Percentiles rank a stretch among this genome's conserved stretches.
Evolutionary conservation across 2,888 invertebrate genomes (phyloP).

Genomic region (Lampropteryx suffumata): DNA sequence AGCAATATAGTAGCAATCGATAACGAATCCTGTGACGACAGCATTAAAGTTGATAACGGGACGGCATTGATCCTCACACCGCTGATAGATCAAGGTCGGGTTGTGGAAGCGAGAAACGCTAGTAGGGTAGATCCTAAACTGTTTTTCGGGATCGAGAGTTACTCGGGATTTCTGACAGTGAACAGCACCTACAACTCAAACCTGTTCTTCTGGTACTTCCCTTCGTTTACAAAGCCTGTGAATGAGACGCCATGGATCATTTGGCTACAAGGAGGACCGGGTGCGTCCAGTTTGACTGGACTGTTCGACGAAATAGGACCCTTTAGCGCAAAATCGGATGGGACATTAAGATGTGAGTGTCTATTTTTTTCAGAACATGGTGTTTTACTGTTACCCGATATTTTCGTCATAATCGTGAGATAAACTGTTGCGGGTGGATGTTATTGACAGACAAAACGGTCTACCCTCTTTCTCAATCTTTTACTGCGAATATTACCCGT

Average conservation of each 20-base stretch:
- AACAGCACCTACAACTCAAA: slow-evolving; percentile 88
- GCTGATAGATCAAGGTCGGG: slow-evolving; percentile 57
- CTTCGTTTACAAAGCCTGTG: slow-evolving; percentile 67
- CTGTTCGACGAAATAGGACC: slow-evolving; percentile 75
- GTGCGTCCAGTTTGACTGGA: slow-evolving; percentile 84
- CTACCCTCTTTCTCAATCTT: no score
- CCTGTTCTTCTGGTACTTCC: slow-evolving; percentile 94
- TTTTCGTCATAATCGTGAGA: no score
- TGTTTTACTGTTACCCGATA: no score
- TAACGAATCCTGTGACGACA: slow-evolving; percentile 27
- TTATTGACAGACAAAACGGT: no score
- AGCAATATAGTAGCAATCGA: slow-evolving; percentile 30
- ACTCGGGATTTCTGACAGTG: slow-evolving; percentile 85
- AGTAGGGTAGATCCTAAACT: slow-evolving; percentile 51
- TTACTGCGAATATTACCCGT: no score
- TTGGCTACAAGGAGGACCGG: slow-evolving; percentile 96
- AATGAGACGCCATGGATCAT: slow-evolving; percentile 86
- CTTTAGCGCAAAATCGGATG: slow-evolving; percentile 41
- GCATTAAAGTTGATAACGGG: slow-evolving; percentile 46
- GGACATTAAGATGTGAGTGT: slow-evolving; percentile 48
- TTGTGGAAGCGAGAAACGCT: slow-evolving; percentile 62
- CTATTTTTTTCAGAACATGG: not conserved
- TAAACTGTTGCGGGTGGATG: no score
- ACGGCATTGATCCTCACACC: slow-evolving; percentile 65
- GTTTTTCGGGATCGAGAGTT: slow-evolving; percentile 72